Evolutionary conservation across 2,113 vertebrate species (phyloP), one percentile per base, ranked within the genome.

Genomic region (Oophaga pumilio): DNA sequence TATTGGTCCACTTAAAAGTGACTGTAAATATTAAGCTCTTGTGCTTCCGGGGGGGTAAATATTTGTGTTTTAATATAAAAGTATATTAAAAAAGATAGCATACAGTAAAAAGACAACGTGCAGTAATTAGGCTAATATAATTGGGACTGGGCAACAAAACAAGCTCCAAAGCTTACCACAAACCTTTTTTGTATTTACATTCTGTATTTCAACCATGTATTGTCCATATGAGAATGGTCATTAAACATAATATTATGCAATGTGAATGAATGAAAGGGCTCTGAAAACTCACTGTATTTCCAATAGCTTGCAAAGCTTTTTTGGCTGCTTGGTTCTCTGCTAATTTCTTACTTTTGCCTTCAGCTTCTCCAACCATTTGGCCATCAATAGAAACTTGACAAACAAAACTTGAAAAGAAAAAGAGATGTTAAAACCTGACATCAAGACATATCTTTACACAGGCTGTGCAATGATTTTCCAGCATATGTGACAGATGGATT

Each of bases 371-470:
- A 50, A 64, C 9, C 59, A 66, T 4, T 15, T 2, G 11, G n/a
- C 66, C 33, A 50, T 33, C 79, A 50, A 66, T 50, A 50, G 9
- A 82, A 64, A 82, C 20, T 64, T 62, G 33, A n/a, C 79, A 82
- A 50, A 20, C 7, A 62, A 66, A 82, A 1, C 79, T 82, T 50
- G 28, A 81, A 20, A n/a, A 81, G 4, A 64, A 74, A 71, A 17
- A 14, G n/a, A 50, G 20, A 1, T 66, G 4, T 49, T 43, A 6
- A 28, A 56, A 57, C 15, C 22, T 52, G 49, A 64, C 62, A 62
- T 64, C 22, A 64, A 24, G 4, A 18, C 59, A 7, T 6, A 20
- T 0, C 20, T 22, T 62, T 62, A 22, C 6, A 62, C 4, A 20
- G 60, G 20, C 22, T 62, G 20, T 15, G 13, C 15, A n/a, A n/a